Conservation (phyloP, 2,888 invertebrate genomes). For the Oxyteleia sp. region DNA sequence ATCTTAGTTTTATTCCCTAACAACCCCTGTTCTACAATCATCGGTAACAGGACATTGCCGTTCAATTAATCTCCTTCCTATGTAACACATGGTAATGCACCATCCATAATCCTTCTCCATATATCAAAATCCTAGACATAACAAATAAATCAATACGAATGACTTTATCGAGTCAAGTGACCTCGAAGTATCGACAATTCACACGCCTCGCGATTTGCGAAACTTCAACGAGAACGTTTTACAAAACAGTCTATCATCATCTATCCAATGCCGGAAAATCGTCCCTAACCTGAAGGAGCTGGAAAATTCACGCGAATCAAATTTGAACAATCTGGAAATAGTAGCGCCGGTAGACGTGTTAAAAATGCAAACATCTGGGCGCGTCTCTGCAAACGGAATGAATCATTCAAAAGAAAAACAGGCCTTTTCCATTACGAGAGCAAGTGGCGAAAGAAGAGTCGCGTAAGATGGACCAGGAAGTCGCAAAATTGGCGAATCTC, state of each 20-base stretch:
- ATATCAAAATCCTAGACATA: conserved; percentile 46
- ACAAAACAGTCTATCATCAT: not conserved
- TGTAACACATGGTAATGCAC: conserved; percentile 30
- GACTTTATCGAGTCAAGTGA: conserved; percentile 41
- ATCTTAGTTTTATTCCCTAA: too few species aligned
- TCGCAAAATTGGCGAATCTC: too few species aligned
- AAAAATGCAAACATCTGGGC: conserved; percentile 50
- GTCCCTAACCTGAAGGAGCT: not conserved
- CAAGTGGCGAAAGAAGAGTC: conserved; percentile 33
- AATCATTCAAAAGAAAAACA: conserved; percentile 65
- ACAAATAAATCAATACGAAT: conserved; percentile 46
- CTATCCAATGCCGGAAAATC: not conserved
- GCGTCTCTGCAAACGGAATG: conserved; percentile 42
- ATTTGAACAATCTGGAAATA: conserved; percentile 4
- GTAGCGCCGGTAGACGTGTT: conserved; percentile 24
- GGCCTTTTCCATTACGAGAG: conserved; percentile 57
- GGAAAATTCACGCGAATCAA: conserved; percentile 9
- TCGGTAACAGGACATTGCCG: not conserved
- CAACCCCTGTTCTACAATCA: too few species aligned
- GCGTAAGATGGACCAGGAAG: not conserved
- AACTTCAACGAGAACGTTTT: not conserved
- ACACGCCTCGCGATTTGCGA: not conserved
- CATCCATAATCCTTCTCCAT: conserved; percentile 43
- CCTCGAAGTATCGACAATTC: conserved; percentile 40
- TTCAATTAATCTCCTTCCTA: conserved; percentile 29